Conservation (phyloP, 2,888 invertebrate genomes). For the Drosophila mercatorum region DNA sequence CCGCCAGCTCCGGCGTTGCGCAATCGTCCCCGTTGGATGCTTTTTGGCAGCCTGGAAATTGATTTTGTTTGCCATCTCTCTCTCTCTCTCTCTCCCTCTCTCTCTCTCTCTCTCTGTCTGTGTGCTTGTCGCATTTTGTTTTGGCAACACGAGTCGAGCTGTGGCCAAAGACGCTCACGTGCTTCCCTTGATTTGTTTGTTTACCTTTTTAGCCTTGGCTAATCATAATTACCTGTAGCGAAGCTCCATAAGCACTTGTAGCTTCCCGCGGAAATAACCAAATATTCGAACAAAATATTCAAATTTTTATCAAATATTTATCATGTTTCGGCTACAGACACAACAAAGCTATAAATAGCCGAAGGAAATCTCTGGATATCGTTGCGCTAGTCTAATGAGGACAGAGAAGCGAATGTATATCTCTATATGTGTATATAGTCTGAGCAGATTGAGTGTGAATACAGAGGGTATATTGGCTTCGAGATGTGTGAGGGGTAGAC, state of each 20-base stretch:
- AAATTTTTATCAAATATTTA: background rate
- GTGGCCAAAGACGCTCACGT: slow-evolving; percentile 43
- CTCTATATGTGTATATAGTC: background rate
- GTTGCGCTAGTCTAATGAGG: background rate
- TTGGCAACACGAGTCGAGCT: slow-evolving; percentile 53
- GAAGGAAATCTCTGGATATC: background rate
- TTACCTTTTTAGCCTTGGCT: slow-evolving; percentile 50
- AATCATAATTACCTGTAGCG: slow-evolving; percentile 4
- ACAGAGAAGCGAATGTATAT: background rate
- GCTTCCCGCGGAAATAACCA: background rate
- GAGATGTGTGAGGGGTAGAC: background rate
- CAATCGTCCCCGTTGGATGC: slow-evolving; percentile 46
- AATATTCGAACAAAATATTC: background rate
- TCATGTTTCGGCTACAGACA: background rate
- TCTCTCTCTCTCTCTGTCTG: slow-evolving; percentile 14
- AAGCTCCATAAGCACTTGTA: background rate
- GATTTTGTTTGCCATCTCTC: slow-evolving; percentile 43
- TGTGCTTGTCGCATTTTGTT: slow-evolving; percentile 64
- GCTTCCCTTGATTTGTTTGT: slow-evolving; percentile 63
- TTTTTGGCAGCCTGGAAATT: slow-evolving; percentile 53
- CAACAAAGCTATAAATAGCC: slow-evolving; percentile 3
- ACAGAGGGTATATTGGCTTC: background rate
- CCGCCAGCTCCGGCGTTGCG: slow-evolving; percentile 34
- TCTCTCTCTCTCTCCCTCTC: no score
- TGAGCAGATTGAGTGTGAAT: background rate